Conservation (phyloP, 2,888 invertebrate genomes). For the Sylvicola cinctus region DNA sequence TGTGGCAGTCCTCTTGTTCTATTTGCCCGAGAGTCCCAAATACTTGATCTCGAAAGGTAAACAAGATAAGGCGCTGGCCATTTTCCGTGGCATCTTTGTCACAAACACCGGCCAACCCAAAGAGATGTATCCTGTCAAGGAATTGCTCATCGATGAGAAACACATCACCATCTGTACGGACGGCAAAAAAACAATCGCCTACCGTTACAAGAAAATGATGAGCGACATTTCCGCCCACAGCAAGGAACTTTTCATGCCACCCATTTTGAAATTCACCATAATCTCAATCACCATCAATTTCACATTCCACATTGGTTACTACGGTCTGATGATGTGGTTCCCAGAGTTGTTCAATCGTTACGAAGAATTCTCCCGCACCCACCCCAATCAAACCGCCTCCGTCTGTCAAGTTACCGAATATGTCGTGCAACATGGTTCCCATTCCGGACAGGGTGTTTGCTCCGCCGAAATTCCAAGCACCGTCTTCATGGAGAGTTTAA, state of each 20-base stretch:
- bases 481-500: constrained; percentile 70
- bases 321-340: constrained; percentile 95
- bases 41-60: constrained; percentile 62
- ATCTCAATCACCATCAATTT: constrained; percentile 80
- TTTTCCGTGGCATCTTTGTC: constrained; percentile 60
- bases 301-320: constrained; percentile 88
- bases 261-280: constrained; percentile 61
- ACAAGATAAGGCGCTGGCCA: constrained; percentile 59
- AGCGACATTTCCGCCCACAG: constrained; percentile 61
- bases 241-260: constrained; percentile 57
- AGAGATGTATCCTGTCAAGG: constrained; percentile 57
- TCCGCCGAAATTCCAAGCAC: constrained; percentile 51
- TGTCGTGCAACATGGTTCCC: constrained; percentile 46
- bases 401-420: constrained; percentile 60
- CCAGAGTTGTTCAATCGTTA: constrained; percentile 84
- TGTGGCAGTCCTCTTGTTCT: constrained; percentile 61
- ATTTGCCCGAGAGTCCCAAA: constrained; percentile 81
- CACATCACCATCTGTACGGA: constrained; percentile 16
- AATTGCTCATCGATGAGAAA: constrained; percentile 38
- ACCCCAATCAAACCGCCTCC: constrained; percentile 42
- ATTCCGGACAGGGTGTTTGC: constrained; percentile 34
- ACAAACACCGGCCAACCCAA: constrained; percentile 59
- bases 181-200: constrained; percentile 26
- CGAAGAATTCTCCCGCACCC: constrained; percentile 51
- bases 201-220: constrained; percentile 34